A percentile compares a stretch with the other conserved stretches of the same genome.
Evolutionary conservation across 2,888 invertebrate genomes (phyloP).

Genomic region (Protodeltote pygarga): DNA sequence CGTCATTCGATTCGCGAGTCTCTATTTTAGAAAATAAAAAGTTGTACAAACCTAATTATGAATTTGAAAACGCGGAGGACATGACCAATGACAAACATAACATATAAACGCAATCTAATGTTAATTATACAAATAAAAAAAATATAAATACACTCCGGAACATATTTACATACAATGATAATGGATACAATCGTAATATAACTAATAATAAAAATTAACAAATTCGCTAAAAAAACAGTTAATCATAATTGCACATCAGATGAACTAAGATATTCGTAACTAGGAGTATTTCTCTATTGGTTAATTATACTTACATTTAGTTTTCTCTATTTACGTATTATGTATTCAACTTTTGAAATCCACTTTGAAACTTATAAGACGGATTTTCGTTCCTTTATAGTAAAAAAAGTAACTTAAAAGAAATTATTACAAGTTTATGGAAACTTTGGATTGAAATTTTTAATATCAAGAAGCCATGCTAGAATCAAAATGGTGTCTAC

Average conservation of each 20-base stretch:
- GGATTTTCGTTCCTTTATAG: constrained; percentile 73
- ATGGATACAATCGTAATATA: constrained; percentile 66
- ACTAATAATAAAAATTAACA: constrained; percentile 72
- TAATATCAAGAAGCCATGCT: constrained; percentile 79
- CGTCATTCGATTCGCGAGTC: constrained; percentile 62
- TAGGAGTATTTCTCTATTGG: constrained; percentile 80
- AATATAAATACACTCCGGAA: constrained; percentile 74
- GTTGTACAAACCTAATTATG: constrained; percentile 65
- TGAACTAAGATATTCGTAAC: constrained; percentile 76
- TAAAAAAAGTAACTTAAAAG: constrained; percentile 40
- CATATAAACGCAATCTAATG: constrained; percentile 62
- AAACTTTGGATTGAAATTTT: constrained; percentile 46
- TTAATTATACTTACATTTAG: constrained; percentile 79
- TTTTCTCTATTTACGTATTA: constrained; percentile 82
- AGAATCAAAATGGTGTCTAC: constrained; percentile 66
- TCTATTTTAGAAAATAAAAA: constrained; percentile 63
- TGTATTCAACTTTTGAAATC: constrained; percentile 77
- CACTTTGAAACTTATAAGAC: constrained; percentile 79
- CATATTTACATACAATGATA: constrained; percentile 80
- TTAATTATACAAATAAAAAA: constrained; percentile 63
- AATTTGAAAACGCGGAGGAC: constrained; percentile 62
- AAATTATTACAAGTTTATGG: constrained; percentile 44
- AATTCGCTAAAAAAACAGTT: constrained; percentile 78
- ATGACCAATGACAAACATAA: constrained; percentile 57
- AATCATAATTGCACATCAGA: constrained; percentile 75